A percentile compares a stretch with the other conserved stretches of the same genome.
Conservation (phyloP, 2,888 invertebrate species). For the Dyspetes luteomarginatus region DNA sequence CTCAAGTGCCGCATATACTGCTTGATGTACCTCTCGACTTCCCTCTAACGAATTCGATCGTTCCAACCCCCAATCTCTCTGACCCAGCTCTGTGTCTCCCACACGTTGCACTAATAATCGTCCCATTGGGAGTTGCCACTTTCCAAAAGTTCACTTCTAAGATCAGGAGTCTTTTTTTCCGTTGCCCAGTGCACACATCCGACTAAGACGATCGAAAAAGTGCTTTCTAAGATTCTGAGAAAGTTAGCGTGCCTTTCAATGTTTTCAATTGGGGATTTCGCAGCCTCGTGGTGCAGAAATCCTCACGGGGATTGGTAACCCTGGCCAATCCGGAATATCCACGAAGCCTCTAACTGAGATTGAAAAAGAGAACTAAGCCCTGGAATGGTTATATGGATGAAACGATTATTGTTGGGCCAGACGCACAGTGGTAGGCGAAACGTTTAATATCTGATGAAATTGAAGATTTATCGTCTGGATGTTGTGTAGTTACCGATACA, state of each 20-base stretch:
- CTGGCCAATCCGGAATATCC: constrained; percentile 42
- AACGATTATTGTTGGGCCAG: constrained; percentile 20
- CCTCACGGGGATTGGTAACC: constrained; percentile 5
- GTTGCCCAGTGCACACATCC: not conserved
- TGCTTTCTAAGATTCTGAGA: constrained; percentile 11
- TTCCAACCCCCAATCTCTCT: constrained; percentile 36
- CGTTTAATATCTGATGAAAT: constrained; percentile 16
- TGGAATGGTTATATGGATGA: not conserved
- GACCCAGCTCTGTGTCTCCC: constrained; percentile 3
- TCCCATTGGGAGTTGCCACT: constrained; percentile 74
- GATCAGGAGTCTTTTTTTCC: not conserved
- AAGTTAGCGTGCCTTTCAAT: constrained; percentile 43
- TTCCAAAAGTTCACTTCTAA: constrained; percentile 74
- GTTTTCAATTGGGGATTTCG: constrained; percentile 39
- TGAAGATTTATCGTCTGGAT: constrained; percentile 36
- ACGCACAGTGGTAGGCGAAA: not conserved
- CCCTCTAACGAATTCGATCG: constrained; percentile 52
- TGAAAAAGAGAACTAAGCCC: constrained; percentile 53
- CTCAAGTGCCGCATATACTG: constrained; percentile 27
- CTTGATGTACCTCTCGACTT: constrained; percentile 34
- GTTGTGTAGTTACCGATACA: constrained; percentile 17
- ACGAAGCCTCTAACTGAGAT: constrained; percentile 46
- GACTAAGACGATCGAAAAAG: constrained; percentile 9
- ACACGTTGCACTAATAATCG: constrained; percentile 73
- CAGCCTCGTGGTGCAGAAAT: not conserved